Percentiles rank a stretch among this genome's conserved stretches.
Conservation (phyloP, 2,113 vertebrate genomes). For the Chlamydotis undulata region DNA sequence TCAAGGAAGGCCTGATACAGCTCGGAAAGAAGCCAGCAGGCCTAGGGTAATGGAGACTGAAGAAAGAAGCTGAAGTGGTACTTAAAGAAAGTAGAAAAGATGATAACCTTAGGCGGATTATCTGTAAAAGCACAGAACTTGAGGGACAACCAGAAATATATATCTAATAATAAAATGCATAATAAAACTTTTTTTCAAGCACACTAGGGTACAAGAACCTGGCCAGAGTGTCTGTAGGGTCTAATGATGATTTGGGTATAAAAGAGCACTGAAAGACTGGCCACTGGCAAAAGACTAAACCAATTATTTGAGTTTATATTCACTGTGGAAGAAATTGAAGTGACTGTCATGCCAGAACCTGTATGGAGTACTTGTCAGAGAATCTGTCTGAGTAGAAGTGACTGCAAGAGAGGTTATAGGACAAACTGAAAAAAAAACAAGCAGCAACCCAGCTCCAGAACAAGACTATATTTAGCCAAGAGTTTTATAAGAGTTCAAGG, state of each 20-base stretch:
- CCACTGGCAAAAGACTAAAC: neutral
- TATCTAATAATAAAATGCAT: neutral
- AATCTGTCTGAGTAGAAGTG: neutral
- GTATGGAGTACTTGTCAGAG: neutral
- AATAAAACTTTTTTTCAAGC: neutral
- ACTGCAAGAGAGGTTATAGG: neutral
- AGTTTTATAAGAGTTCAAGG: neutral
- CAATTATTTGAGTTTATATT: neutral
- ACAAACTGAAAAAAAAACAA: neutral
- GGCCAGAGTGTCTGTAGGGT: neutral
- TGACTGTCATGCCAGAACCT: neutral
- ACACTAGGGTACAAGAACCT: neutral
- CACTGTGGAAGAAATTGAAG: neutral
- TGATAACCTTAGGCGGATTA: neutral
- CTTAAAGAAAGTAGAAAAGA: neutral
- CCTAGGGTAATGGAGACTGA: neutral
- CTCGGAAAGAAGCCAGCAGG: neutral
- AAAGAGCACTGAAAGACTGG: neutral
- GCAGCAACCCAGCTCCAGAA: neutral
- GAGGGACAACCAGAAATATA: neutral
- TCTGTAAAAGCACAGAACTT: neutral
- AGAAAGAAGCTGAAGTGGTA: neutral
- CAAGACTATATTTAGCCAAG: neutral
- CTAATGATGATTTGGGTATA: neutral
- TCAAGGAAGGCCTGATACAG: neutral